Evolutionary conservation across 2,888 invertebrate genomes (phyloP).

Genomic region (Cheilosia pagana): DNA sequence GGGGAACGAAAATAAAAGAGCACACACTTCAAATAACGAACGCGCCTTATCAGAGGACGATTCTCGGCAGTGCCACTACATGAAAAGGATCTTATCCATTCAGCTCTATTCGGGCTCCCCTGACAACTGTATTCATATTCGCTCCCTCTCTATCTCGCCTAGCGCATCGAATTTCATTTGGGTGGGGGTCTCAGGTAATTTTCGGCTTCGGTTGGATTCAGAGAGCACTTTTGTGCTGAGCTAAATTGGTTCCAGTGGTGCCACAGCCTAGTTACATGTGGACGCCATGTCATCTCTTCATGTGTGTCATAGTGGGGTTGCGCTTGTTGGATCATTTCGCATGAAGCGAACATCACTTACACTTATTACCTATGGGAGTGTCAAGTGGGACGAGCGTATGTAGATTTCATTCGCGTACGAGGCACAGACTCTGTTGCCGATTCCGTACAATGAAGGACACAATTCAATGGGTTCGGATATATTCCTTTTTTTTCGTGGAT

Average conservation of each 20-base stretch:
- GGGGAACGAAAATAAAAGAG: conserved; percentile 45
- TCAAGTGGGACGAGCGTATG: conserved; percentile 54
- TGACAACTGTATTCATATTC: conserved; percentile 50
- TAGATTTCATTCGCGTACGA: conserved; percentile 19
- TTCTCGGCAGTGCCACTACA: conserved; percentile 25
- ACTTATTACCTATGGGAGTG: conserved; percentile 73
- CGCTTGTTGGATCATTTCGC: conserved; percentile 67
- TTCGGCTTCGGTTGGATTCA: conserved; percentile 67
- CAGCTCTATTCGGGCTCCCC: conserved; percentile 53
- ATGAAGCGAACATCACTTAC: conserved; percentile 73
- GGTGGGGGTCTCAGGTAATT: conserved; percentile 53
- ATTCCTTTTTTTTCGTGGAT: conserved; percentile 11
- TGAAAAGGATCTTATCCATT: conserved; percentile 53
- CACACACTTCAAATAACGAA: conserved; percentile 65
- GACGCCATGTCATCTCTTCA: conserved; percentile 52
- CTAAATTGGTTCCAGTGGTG: conserved; percentile 71
- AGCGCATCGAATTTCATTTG: conserved; percentile 5
- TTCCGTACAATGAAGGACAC: conserved; percentile 48
- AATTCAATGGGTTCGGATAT: conserved; percentile 18
- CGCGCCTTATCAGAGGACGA: conserved; percentile 68
- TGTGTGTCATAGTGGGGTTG: conserved; percentile 35
- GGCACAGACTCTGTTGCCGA: conserved; percentile 43
- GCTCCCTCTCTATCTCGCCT: conserved; percentile 14
- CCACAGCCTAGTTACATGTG: conserved; percentile 50
- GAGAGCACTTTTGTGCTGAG: conserved; percentile 71